phyloP scores from a whole-genome alignment of 2,113 vertebrate genomes.

The Paracanthobrama guichenoti region DNA sequence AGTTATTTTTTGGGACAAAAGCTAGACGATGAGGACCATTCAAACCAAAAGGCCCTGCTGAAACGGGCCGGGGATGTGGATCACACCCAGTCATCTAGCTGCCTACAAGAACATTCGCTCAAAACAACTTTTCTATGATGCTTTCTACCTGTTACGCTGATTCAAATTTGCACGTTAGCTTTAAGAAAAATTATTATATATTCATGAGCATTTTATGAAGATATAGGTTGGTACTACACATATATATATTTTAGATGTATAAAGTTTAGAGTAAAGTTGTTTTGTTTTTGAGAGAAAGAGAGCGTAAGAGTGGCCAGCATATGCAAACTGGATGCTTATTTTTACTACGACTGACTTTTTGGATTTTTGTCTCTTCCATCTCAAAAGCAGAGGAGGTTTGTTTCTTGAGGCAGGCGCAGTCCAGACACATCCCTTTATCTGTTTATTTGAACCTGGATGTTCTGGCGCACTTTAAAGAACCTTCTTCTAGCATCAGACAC shows the following conservation, averaged over 20 bases:
- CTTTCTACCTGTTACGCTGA: constrained; percentile 70
- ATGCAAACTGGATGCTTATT: constrained; percentile 47
- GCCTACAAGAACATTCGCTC: constrained; percentile 61
- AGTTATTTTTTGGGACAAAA: constrained; percentile 63
- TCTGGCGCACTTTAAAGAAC: constrained; percentile 41
- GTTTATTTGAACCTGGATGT: constrained; percentile 42
- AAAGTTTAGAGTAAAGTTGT: constrained; percentile 48
- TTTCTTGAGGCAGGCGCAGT: constrained; percentile 30
- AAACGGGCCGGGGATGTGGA: constrained; percentile 23
- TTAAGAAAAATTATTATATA: constrained; percentile 77
- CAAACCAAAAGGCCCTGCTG: constrained; percentile 45
- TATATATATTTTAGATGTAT: constrained; percentile 58
- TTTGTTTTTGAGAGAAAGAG: not conserved
- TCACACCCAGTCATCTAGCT: constrained; percentile 46
- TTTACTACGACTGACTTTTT: constrained; percentile 13
- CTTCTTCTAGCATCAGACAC: constrained; percentile 2
- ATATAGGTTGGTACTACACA: constrained; percentile 69
- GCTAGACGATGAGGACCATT: constrained; percentile 55
- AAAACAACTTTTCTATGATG: constrained; percentile 76
- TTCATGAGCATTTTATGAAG: constrained; percentile 76
- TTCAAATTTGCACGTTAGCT: constrained; percentile 86
- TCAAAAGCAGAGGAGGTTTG: constrained; percentile 54
- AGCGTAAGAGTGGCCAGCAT: constrained; percentile 15
- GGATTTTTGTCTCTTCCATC: constrained; percentile 48
- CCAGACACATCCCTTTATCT: constrained; percentile 56